Conservation (phyloP, 2,797 vertebrate genomes). For the Potorous gilbertii region DNA sequence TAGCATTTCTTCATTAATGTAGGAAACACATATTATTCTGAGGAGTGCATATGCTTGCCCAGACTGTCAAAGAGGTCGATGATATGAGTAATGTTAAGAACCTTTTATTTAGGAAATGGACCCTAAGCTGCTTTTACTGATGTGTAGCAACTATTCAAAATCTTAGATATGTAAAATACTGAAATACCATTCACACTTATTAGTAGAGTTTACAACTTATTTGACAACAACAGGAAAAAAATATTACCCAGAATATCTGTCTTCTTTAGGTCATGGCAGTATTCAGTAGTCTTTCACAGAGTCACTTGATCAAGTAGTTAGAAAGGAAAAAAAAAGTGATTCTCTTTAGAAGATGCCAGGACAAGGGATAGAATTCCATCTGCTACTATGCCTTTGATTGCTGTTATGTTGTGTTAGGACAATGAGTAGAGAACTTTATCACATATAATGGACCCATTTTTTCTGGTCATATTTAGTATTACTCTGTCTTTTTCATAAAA, state of each 20-base stretch:
- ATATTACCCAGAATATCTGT: neutral
- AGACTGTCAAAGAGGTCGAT: neutral
- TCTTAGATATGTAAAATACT: neutral
- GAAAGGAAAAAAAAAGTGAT: neutral
- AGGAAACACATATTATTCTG: neutral
- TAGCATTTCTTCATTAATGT: neutral
- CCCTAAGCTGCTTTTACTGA: neutral
- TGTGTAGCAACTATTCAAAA: neutral
- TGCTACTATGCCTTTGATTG: neutral
- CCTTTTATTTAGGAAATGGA: neutral
- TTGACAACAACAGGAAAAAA: neutral
- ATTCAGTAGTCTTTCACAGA: neutral
- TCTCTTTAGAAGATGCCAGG: neutral
- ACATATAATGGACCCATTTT: neutral
- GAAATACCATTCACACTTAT: neutral
- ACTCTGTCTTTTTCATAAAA: constrained; percentile 14
- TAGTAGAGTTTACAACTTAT: neutral
- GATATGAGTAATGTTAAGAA: neutral
- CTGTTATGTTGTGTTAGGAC: neutral
- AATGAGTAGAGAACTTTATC: neutral
- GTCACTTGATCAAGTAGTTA: neutral
- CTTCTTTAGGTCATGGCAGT: neutral
- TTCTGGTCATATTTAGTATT: neutral
- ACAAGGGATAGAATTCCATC: neutral
- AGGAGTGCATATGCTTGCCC: neutral